Conservation (phyloP, 2,888 invertebrate species). For the Oxystoma pomonae region DNA sequence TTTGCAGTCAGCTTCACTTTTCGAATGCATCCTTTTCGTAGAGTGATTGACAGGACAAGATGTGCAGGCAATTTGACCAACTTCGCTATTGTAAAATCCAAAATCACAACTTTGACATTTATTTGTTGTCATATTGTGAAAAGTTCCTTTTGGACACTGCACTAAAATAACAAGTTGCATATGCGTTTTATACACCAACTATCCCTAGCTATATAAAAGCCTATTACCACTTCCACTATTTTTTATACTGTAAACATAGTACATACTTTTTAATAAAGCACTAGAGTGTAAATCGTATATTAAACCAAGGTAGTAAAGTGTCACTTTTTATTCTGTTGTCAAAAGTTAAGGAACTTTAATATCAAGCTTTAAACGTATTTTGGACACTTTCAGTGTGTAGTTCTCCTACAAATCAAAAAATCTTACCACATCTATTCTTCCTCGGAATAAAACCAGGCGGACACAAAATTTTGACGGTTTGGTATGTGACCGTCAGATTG, state of each 20-base stretch:
- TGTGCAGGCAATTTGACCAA: conserved; percentile 53
- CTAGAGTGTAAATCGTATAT: too few relatives aligned
- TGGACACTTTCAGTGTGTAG: too few relatives aligned
- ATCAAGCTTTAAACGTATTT: too few relatives aligned
- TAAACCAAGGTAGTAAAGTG: too few relatives aligned
- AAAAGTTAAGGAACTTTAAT: too few relatives aligned
- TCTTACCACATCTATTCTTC: conserved; percentile 56
- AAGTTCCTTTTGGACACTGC: conserved; percentile 62
- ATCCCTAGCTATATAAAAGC: too few relatives aligned
- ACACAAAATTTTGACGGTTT: conserved; percentile 42
- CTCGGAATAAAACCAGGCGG: conserved; percentile 53
- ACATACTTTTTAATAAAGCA: too few relatives aligned
- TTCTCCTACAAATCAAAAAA: too few relatives aligned
- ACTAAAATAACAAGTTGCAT: conserved; percentile 42
- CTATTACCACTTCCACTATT: too few relatives aligned
- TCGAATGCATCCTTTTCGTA: conserved; percentile 52
- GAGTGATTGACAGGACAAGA: conserved; percentile 56
- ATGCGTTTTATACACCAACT: neutral
- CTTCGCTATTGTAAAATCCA: conserved; percentile 57
- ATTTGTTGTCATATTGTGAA: conserved; percentile 52
- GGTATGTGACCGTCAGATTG: conserved; percentile 24
- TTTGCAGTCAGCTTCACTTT: conserved; percentile 52
- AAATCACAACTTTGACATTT: conserved; percentile 57
- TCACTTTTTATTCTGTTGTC: too few relatives aligned
- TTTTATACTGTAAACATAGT: too few relatives aligned